Conservation (phyloP, 1,140 invertebrate genomes). For the Drosophila suzukii region DNA sequence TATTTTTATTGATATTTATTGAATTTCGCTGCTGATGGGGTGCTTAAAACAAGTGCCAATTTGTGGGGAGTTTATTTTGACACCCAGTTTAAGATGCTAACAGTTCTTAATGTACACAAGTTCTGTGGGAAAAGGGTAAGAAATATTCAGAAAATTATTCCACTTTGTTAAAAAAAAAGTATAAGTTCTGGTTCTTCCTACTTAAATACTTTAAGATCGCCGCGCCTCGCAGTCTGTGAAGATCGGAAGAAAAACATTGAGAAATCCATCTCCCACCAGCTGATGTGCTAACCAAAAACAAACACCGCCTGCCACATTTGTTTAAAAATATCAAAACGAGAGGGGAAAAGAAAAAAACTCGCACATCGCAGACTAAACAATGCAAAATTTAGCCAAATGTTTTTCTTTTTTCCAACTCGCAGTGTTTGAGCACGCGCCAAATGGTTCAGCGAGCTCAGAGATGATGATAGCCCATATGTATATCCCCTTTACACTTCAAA, state of each 20-base stretch:
- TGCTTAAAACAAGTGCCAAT: constrained; percentile 52
- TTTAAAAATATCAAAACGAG: constrained; percentile 28
- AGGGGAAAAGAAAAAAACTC: background rate
- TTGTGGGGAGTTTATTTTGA: constrained; percentile 44
- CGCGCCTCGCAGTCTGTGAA: constrained; percentile 47
- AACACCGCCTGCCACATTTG: constrained; percentile 47
- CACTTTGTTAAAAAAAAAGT: background rate
- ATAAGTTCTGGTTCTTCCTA: background rate
- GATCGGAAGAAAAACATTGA: constrained; percentile 25
- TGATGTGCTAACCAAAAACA: constrained; percentile 25
- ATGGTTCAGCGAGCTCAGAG: constrained; percentile 16
- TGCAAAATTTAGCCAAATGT: constrained; percentile 42
- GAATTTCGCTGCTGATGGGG: constrained; percentile 46
- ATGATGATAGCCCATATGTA: constrained; percentile 10
- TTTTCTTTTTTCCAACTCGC: constrained; percentile 8
- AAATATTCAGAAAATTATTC: background rate
- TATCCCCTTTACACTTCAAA: background rate
- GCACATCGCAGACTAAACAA: constrained; percentile 64
- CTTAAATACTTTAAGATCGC: constrained; percentile 17
- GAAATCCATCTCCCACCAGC: constrained; percentile 19
- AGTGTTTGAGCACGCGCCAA: constrained; percentile 63
- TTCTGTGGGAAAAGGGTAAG: constrained; percentile 5
- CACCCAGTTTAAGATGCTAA: constrained; percentile 3
- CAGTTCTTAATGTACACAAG: background rate
- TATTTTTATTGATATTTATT: constrained; percentile 75